Evolutionary conservation across 1,140 invertebrate genomes (phyloP), one percentile per base, ranked within the genome.

Genomic region (Neodiprion virginianus): DNA sequence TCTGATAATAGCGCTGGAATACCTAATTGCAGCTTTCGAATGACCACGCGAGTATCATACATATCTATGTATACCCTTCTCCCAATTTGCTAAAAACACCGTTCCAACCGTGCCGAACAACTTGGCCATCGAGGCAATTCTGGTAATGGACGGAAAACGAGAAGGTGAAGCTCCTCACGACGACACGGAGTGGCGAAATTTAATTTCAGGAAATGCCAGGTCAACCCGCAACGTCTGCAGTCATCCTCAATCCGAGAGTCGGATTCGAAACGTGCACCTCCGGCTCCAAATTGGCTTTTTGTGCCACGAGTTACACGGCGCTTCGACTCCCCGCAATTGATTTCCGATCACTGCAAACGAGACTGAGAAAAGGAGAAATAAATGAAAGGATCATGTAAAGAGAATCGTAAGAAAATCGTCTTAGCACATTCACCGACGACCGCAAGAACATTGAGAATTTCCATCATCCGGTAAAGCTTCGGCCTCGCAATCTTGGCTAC

Each of bases 51-150:
- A 40, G 28, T 40, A 40, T 40, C 2, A 40, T 40, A 40, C 5
- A 40, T 40, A 40, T 2, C 28, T 40, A 40, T 40, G 53, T 4
- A 61, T 14, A 17, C 53, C 53, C 4, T 17, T 61, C 53, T 14
- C 11, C 53, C 53, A 61, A 61, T 61, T 61, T 61, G 53, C 53
- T 61, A 61, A 61, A 61, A 61, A 61, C 53, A 61, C 53, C 53
- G n/a, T 61, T 61, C 53, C 53, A 61, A 61, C 53, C 8, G 8
- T 14, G 11, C 53, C 53, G 7, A 61, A 61, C 53, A 61, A 61
- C 53, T 17, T 8, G 53, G 8, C 53, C n/a, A 61, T 61, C 53
- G 53, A 17, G 53, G 53, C 53, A 61, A 61, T 61, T 61, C n/a
- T 8, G 53, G 53, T 61, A 61, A 61, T 61, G 53, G 53, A 61